phyloP scores from a whole-genome alignment of 2,797 vertebrate species.

The Heliangelus exortis region DNA sequence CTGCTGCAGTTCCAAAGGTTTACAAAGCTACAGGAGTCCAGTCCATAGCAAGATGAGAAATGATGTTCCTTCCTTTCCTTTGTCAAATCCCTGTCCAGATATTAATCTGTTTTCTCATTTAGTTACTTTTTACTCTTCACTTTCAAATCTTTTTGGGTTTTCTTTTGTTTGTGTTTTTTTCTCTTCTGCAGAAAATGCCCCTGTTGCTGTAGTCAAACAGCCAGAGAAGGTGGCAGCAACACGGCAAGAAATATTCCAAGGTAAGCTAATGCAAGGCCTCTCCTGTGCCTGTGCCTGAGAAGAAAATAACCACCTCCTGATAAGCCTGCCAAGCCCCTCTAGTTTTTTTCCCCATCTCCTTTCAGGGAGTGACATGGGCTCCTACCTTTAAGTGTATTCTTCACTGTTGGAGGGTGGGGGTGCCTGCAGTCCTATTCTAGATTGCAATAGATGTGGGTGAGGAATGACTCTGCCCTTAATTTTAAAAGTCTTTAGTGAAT shows the following conservation, averaged over 20 bases:
- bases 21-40: not conserved
- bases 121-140: not conserved
- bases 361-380: not conserved
- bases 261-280: conserved; percentile 51
- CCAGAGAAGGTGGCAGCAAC: conserved; percentile 84
- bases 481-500: not conserved
- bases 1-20: conserved; percentile 11
- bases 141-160: not conserved
- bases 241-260: conserved; percentile 86
- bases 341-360: not conserved
- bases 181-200: conserved; percentile 71
- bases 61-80: not conserved
- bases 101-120: not conserved
- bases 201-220: conserved; percentile 74
- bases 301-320: not conserved
- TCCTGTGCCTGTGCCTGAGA: not conserved
- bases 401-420: not conserved
- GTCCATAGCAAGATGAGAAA: not conserved
- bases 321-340: not conserved
- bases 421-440: not conserved
- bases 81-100: not conserved
- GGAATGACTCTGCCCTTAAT: not conserved
- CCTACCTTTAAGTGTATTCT: not conserved
- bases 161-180: not conserved
- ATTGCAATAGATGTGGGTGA: not conserved